These are phyloP conservation scores for Esox niger DNA, from an alignment of 2,113 vertebrate species.

Conservation along the genomic window DNA sequence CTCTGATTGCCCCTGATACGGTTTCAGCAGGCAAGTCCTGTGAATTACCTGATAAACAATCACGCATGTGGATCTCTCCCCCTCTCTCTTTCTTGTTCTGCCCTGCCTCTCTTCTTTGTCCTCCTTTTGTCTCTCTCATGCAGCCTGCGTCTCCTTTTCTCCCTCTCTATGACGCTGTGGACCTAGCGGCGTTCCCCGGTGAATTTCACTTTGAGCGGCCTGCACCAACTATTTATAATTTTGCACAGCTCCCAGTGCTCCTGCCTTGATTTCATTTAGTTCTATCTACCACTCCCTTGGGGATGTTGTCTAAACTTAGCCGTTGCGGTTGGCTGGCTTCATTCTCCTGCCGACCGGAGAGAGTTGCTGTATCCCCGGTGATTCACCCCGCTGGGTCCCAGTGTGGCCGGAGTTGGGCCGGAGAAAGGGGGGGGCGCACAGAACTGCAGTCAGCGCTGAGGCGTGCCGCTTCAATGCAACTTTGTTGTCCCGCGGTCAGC, in stretches of 20 bases:
- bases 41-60: background rate
- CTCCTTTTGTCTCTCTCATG: no score
- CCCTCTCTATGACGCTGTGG: no score
- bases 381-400: constrained; percentile 54
- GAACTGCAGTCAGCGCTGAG: background rate
- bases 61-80: no score
- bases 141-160: no score
- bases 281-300: constrained; percentile 61
- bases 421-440: constrained; percentile 17
- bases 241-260: constrained; percentile 26
- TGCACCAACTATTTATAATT: constrained; percentile 66
- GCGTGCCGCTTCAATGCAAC: no score
- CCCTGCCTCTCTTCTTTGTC: background rate
- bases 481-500: no score
- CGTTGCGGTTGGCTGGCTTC: constrained; percentile 30
- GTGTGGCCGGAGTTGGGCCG: constrained; percentile 38
- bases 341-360: constrained; percentile 14
- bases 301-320: constrained; percentile 64
- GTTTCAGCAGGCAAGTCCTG: background rate
- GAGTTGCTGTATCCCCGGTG: constrained; percentile 41
- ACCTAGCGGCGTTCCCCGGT: constrained; percentile 51
- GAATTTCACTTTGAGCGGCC: constrained; percentile 50
- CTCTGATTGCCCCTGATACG: background rate
- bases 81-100: constrained; percentile 1
- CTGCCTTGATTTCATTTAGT: constrained; percentile 64